phyloP scores from a whole-genome alignment of 1,140 invertebrate genomes.

The Aphis craccivora region DNA sequence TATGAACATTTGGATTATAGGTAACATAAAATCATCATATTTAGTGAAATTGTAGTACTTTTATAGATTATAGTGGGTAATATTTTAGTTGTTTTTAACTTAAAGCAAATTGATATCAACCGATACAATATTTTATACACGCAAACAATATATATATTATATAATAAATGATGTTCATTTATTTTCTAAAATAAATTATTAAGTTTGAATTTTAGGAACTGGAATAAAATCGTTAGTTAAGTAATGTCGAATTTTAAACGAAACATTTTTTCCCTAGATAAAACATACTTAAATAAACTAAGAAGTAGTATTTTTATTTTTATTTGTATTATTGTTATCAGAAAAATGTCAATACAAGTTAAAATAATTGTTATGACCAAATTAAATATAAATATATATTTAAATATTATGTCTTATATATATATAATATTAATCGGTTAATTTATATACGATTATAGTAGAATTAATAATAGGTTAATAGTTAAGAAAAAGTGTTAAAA shows the following conservation, averaged over 20 bases:
- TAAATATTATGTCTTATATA: too few relatives aligned
- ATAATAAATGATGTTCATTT: too few relatives aligned
- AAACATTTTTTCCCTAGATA: neutral
- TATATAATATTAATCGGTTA: too few relatives aligned
- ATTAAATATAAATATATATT: too few relatives aligned
- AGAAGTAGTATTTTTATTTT: too few relatives aligned
- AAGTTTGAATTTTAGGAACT: neutral
- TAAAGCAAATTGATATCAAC: neutral
- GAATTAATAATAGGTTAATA: neutral
- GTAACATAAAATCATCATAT: neutral
- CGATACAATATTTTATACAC: neutral
- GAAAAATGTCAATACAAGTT: too few relatives aligned
- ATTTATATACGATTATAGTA: neutral
- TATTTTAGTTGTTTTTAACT: neutral
- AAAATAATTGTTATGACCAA: too few relatives aligned
- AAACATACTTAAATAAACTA: too few relatives aligned
- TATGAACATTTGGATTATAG: neutral
- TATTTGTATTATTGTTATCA: too few relatives aligned
- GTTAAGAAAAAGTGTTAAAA: neutral
- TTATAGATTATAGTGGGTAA: too few relatives aligned
- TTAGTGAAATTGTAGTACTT: too few relatives aligned
- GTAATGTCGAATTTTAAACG: too few relatives aligned
- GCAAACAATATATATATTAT: neutral
- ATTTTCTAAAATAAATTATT: neutral
- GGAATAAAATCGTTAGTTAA: neutral